phyloP scores from a whole-genome alignment of 2,888 invertebrate genomes.

The Drosophila pseudotakahashii region DNA sequence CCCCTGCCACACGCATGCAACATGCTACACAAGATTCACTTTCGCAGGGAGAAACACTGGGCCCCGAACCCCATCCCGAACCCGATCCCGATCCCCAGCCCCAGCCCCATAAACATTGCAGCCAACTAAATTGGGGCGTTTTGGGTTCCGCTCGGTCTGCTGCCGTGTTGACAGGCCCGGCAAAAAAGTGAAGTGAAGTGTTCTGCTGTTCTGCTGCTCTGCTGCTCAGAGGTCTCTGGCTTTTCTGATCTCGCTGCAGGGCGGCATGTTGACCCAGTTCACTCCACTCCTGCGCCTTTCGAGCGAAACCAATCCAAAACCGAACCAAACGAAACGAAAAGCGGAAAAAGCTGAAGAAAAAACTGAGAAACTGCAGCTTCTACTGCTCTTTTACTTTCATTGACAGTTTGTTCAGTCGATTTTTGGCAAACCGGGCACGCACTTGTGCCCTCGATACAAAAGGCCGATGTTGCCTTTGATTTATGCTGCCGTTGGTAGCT shows the following conservation, averaged over 20 bases:
- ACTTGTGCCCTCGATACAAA: slow-evolving; percentile 72
- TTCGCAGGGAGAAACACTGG: slow-evolving; percentile 52
- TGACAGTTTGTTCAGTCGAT: slow-evolving; percentile 63
- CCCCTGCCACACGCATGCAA: slow-evolving; percentile 39
- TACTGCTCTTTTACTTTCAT: slow-evolving; percentile 68
- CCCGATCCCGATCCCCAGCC: slow-evolving; percentile 43
- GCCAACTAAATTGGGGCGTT: slow-evolving; percentile 68
- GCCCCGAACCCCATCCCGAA: slow-evolving; percentile 14
- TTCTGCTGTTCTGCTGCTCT: slow-evolving; percentile 37
- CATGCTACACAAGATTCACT: slow-evolving; percentile 65
- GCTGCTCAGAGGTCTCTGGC: slow-evolving; percentile 20
- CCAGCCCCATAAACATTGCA: slow-evolving; percentile 57
- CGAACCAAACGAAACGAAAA: slow-evolving; percentile 23
- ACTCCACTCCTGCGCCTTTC: slow-evolving; percentile 54
- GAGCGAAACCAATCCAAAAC: slow-evolving; percentile 12
- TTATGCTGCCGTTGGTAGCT: slow-evolving; percentile 60
- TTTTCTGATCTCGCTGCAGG: slow-evolving; percentile 52
- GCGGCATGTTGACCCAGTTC: slow-evolving; percentile 74
- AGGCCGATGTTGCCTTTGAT: slow-evolving; percentile 60
- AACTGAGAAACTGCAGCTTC: slow-evolving; percentile 28
- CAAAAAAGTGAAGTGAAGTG: slow-evolving; percentile 45
- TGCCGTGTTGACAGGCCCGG: slow-evolving; percentile 65
- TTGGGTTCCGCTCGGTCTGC: slow-evolving; percentile 50
- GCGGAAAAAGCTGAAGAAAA: slow-evolving; percentile 36
- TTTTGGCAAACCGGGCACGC: slow-evolving; percentile 70